Conservation (phyloP, 1,140 invertebrate genomes). For the Lasaia peninsularis region DNA sequence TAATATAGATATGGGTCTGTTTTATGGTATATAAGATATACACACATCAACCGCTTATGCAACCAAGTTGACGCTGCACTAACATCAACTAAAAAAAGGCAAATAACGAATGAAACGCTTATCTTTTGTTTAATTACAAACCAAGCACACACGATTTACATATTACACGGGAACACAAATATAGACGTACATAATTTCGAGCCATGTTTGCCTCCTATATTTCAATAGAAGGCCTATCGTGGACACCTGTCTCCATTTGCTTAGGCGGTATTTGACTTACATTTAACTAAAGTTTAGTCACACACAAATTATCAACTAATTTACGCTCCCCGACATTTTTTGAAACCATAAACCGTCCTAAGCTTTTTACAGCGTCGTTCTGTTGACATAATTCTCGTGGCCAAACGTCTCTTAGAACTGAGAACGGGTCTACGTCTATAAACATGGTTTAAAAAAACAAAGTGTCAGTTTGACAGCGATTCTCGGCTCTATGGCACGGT, state of each 20-base stretch:
- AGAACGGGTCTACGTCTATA: constrained; percentile 43
- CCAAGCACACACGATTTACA: constrained; percentile 64
- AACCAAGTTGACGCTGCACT: constrained; percentile 4
- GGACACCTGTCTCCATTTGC: constrained; percentile 73
- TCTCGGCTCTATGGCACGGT: constrained; percentile 23
- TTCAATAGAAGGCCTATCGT: constrained; percentile 59
- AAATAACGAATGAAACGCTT: constrained; percentile 59
- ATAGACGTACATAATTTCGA: constrained; percentile 28
- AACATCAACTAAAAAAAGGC: constrained; percentile 47
- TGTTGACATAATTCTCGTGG: constrained; percentile 43
- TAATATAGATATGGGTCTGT: too few relatives aligned
- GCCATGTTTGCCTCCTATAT: constrained; percentile 50
- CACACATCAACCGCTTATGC: background rate
- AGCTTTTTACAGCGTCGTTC: constrained; percentile 53
- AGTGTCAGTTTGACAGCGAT: constrained; percentile 22
- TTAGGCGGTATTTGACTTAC: constrained; percentile 67
- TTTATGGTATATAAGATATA: background rate
- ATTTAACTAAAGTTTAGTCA: constrained; percentile 73
- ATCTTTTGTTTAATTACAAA: constrained; percentile 72
- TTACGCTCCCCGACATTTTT: constrained; percentile 64
- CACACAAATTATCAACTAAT: constrained; percentile 76
- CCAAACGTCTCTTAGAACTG: constrained; percentile 38
- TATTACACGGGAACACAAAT: constrained; percentile 45
- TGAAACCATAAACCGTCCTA: constrained; percentile 50
- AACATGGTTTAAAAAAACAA: constrained; percentile 23